Evolutionary conservation across 2,113 vertebrate species (phyloP).

Genomic region (Myrmecophaga tridactyla): DNA sequence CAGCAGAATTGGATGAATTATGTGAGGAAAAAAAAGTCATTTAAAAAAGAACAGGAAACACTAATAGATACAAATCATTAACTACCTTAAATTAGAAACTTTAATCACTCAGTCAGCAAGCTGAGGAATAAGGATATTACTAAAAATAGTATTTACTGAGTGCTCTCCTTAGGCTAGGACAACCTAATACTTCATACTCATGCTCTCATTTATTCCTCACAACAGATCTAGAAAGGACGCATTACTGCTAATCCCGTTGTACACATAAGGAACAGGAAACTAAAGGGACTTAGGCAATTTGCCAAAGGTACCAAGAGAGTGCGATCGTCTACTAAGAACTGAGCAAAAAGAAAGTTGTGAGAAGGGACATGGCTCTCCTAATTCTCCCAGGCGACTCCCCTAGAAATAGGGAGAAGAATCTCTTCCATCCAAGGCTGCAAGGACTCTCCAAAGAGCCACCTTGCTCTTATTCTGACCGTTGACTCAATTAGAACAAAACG

Average conservation of each 20-base stretch:
- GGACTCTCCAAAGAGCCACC: background rate
- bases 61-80: conserved; percentile 20
- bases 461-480: background rate
- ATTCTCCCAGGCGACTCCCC: background rate
- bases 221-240: background rate
- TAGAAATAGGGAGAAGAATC: background rate
- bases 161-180: background rate
- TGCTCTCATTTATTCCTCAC: background rate
- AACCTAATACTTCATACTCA: background rate
- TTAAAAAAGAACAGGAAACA: background rate
- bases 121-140: background rate
- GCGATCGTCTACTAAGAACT: background rate
- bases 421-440: background rate
- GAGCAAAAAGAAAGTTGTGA: background rate
- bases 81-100: background rate
- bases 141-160: background rate
- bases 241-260: background rate
- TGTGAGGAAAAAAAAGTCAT: background rate
- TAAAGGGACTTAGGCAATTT: background rate
- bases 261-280: background rate
- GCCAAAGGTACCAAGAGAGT: background rate
- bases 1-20: background rate
- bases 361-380: fast-evolving
- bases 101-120: background rate
- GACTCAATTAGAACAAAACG: background rate